Base-by-base conservation (phyloP, 1,140 invertebrate species). In the Drosophila melanica region DNA sequence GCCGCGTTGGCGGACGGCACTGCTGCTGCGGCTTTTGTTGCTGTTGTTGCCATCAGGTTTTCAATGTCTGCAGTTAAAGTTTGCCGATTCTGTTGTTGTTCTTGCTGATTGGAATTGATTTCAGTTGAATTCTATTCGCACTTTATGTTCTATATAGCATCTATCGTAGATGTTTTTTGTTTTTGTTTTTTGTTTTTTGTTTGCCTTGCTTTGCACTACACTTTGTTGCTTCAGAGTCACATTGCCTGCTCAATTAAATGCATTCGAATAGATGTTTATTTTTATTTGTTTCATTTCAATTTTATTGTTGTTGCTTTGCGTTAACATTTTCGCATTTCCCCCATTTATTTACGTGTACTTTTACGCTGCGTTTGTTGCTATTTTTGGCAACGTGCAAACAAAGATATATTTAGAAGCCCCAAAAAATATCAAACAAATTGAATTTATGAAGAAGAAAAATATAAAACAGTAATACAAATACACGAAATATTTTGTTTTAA, bases 41-140 rank as follows among this genome's bases (percentile, higher is more conserved):
- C 75, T 79, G 75, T 80, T 90, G 87, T 90, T 90, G 82, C 86
- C 87, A 90, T 90, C 86, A 90, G 85, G 78, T 86, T 85, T 81
- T 59, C 14, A 47, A 53, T 59, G n/a, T 69, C 60, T 68, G 66
- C 51, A 45, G 10, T 41, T 62, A 30, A n/a, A 5, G 47, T 55
- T 35, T 27, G n/a, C 41, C 48, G 47, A 33, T 44, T 44, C 62
- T 66, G 10, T 54, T 51, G 44, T 45, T 37, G 20, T 63, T 67
- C 3, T 66, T 33, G 30, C 8, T 33, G 30, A 33, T 54, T 9
- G 20, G 20, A 23, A 23, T 23, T 3, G 20, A 23, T 23, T 23
- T 23, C 20, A 23, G 20, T 23, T 23, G 20, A 23, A 23, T 23
- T 2, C 2, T 23, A 23, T 23, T 23, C 20, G 2, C 20, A 23